Conservation (phyloP, 2,113 vertebrate genomes). For the Tautogolabrus adspersus region DNA sequence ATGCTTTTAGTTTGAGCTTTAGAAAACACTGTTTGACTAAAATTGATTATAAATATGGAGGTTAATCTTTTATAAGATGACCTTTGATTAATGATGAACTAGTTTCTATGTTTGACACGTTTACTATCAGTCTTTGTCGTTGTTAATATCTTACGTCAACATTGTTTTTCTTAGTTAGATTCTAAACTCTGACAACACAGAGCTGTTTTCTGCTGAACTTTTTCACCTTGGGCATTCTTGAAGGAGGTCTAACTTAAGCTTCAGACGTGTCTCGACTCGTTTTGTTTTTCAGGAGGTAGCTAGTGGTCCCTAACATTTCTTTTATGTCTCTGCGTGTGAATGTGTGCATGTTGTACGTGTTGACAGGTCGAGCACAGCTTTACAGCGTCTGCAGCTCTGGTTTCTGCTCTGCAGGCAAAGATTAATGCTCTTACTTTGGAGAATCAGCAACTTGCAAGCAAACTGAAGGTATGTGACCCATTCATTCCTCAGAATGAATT, state of each 20-base stretch:
- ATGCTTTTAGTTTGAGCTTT: constrained; percentile 7
- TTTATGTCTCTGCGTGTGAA: constrained; percentile 52
- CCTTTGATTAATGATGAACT: background rate
- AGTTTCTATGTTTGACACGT: background rate
- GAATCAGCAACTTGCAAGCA: constrained; percentile 92
- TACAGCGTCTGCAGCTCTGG: constrained; percentile 85
- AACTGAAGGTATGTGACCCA: constrained; percentile 86
- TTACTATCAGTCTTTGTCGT: background rate
- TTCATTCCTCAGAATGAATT: constrained; percentile 1
- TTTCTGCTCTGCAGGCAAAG: constrained; percentile 90
- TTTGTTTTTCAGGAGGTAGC: constrained; percentile 67
- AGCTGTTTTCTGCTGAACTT: constrained; percentile 36
- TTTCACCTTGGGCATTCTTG: constrained; percentile 71
- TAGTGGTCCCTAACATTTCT: constrained; percentile 66
- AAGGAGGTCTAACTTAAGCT: constrained; percentile 64
- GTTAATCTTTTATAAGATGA: background rate
- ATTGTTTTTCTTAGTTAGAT: constrained; percentile 8
- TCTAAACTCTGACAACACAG: constrained; percentile 10
- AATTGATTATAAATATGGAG: too few relatives aligned
- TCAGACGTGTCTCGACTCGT: constrained; percentile 67
- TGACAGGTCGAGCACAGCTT: constrained; percentile 77
- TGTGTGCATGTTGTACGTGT: constrained; percentile 60
- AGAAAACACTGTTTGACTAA: background rate
- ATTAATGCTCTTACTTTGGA: constrained; percentile 90
- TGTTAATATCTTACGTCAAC: constrained; percentile 14